A percentile compares a stretch with the other conserved stretches of the same genome.
These are phyloP conservation scores for Hirundichthys speculiger DNA, from an alignment of 2,113 vertebrate genomes.

Conservation along the genomic window DNA sequence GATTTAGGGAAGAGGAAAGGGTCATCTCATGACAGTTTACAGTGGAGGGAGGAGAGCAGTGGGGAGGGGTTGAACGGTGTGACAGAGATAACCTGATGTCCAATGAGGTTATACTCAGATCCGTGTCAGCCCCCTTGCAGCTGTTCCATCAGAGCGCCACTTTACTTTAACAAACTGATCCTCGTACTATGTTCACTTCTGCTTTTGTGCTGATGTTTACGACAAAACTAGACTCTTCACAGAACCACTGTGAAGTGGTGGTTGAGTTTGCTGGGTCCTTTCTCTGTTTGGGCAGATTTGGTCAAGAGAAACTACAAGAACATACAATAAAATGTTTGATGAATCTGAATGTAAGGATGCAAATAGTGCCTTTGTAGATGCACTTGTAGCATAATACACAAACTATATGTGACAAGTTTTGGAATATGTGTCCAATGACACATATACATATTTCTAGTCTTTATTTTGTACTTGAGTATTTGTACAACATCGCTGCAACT, in stretches of 20 bases:
- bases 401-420: background rate
- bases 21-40: conserved; percentile 41
- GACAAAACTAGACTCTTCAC: background rate
- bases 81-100: conserved; percentile 69
- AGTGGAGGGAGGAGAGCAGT: conserved; percentile 13
- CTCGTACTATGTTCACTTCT: background rate
- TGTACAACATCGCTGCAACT: background rate
- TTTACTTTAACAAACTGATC: background rate
- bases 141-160: conserved; percentile 8
- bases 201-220: background rate
- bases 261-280: background rate
- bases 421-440: too few species aligned
- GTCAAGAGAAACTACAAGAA: conserved; percentile 13
- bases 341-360: background rate
- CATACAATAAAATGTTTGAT: conserved; percentile 5
- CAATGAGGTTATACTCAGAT: conserved; percentile 62
- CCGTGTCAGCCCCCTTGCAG: conserved; percentile 58
- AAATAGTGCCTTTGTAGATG: conserved; percentile 1
- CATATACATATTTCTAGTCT: background rate
- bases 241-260: background rate
- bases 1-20: conserved; percentile 20
- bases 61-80: conserved; percentile 44
- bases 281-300: conserved; percentile 26
- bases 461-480: conserved; percentile 5
- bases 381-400: background rate